Evolutionary conservation across 1,140 invertebrate genomes (phyloP), one percentile per base, ranked within the genome.

Genomic region (Pachypeltis micranthus): DNA sequence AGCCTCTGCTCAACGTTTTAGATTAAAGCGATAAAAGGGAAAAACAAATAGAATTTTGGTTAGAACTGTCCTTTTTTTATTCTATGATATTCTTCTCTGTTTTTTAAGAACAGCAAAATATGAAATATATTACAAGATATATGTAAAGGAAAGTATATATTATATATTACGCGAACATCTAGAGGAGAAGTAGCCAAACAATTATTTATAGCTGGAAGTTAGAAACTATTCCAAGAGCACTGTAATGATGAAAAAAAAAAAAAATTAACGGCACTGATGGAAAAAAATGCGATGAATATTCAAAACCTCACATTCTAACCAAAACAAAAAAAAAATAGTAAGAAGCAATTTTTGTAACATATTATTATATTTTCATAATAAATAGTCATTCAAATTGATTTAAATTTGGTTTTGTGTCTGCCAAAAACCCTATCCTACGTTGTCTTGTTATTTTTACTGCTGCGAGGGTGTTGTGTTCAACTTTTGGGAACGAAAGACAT

Each of bases 311-410:
- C 58, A 64, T 64, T 64, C 63, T 64, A 60, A 64, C 63, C 63
- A 51, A 64, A 29, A 64, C n/a, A 58, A 61, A 61, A 21, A 59
- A 61, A 47, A 63, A 66, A 63, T 66, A 66, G 61, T 62, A 57
- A 62, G 61, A 64, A 65, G 62, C 66, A 65, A 67, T 65, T 67
- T 67, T 67, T 67, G 66, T 67, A 67, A 60, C 58, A 67, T 67
- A 67, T 67, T 67, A 67, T 67, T 67, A 67, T 67, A 67, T 67
- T 67, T 67, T 67, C 66, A 64, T 67, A 67, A 67, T 65, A 67
- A 67, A 65, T 65, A 65, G 63, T 61, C 10, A 62, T 65, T 58
- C 54, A 60, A 65, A 65, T 59, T 65, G 21, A 29, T 54, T 47
- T 25, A 19, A n/a, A 39, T 39, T 10, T 47, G n/a, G 2, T 47